These are phyloP conservation scores for Monochamus saltuarius DNA, from an alignment of 1,140 invertebrate species.

Conservation along the genomic window DNA sequence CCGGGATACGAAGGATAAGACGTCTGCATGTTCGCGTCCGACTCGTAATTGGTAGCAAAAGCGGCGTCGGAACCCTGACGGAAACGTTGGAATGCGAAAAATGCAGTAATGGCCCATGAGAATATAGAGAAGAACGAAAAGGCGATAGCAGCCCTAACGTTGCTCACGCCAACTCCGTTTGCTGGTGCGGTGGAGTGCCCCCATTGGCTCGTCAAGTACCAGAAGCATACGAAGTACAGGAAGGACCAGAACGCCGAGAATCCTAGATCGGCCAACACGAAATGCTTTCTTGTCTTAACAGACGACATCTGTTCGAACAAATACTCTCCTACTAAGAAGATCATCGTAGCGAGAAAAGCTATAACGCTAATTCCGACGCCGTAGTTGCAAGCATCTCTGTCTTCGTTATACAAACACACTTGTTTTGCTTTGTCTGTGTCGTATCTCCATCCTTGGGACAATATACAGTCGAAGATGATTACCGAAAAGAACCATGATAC, in stretches of 20 bases:
- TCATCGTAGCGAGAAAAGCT: slow-evolving; percentile 87
- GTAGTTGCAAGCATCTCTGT: slow-evolving; percentile 93
- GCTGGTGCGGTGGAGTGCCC: slow-evolving; percentile 70
- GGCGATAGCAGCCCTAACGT: slow-evolving; percentile 88
- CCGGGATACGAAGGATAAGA: slow-evolving; percentile 79
- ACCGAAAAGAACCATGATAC: slow-evolving; percentile 92
- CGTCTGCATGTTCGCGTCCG: slow-evolving; percentile 66
- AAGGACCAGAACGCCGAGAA: slow-evolving; percentile 93
- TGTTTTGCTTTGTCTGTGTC: slow-evolving; percentile 63
- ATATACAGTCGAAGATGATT: slow-evolving; percentile 98
- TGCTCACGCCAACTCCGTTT: slow-evolving; percentile 69
- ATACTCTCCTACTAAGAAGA: slow-evolving; percentile 88
- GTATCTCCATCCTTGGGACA: slow-evolving; percentile 82
- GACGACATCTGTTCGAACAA: slow-evolving; percentile 96
- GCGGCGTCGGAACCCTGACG: slow-evolving; percentile 85
- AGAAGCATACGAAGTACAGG: slow-evolving; percentile 94
- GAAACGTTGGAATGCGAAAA: slow-evolving; percentile 90
- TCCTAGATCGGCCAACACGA: slow-evolving; percentile 86
- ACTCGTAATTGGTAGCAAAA: slow-evolving; percentile 85
- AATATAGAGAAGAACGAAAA: slow-evolving; percentile 97
- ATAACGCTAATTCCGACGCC: slow-evolving; percentile 90
- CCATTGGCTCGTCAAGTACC: slow-evolving; percentile 92
- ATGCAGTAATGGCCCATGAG: slow-evolving; percentile 88
- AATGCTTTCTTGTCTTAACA: slow-evolving; percentile 95
- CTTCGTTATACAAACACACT: slow-evolving; percentile 84